Percentiles rank a stretch among this genome's conserved stretches.
Evolutionary conservation across 1,140 invertebrate species (phyloP).

Genomic region (Drepana arcuata): DNA sequence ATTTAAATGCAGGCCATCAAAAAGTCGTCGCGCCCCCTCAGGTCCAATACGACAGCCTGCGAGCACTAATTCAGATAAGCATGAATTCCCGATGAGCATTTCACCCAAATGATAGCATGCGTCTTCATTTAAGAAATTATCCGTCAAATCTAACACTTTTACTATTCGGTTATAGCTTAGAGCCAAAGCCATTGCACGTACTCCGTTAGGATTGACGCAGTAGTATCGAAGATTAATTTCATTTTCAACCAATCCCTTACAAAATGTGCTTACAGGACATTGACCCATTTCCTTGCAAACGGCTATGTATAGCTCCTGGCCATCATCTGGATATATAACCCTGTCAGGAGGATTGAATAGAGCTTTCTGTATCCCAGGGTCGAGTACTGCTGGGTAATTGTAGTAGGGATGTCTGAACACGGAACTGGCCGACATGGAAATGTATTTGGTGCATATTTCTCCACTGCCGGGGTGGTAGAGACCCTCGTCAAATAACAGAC

Average conservation of each 20-base stretch:
- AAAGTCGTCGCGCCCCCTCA: slow-evolving; percentile 37
- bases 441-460: no score
- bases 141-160: slow-evolving; percentile 52
- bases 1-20: slow-evolving; percentile 32
- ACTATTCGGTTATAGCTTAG: slow-evolving; percentile 48
- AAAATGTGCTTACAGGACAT: slow-evolving; percentile 47
- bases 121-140: slow-evolving; percentile 52
- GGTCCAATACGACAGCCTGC: slow-evolving; percentile 58
- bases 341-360: slow-evolving; percentile 45
- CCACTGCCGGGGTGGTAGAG: no score
- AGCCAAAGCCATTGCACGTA: slow-evolving; percentile 51
- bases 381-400: slow-evolving; percentile 56
- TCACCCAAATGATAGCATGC: slow-evolving; percentile 61
- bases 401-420: slow-evolving; percentile 60
- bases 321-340: slow-evolving; percentile 45
- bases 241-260: slow-evolving; percentile 39
- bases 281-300: slow-evolving; percentile 57
- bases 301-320: slow-evolving; percentile 53
- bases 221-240: slow-evolving; percentile 30
- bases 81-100: slow-evolving; percentile 42
- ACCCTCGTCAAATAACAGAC: no score
- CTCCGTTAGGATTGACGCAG: slow-evolving; percentile 42
- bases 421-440: slow-evolving; percentile 58
- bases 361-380: slow-evolving; percentile 64
- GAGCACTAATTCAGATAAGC: slow-evolving; percentile 44